A percentile compares a stretch with the other conserved stretches of the same genome.
phyloP scores from a whole-genome alignment of 2,888 invertebrate species.

The Ctenicera cuprea region DNA sequence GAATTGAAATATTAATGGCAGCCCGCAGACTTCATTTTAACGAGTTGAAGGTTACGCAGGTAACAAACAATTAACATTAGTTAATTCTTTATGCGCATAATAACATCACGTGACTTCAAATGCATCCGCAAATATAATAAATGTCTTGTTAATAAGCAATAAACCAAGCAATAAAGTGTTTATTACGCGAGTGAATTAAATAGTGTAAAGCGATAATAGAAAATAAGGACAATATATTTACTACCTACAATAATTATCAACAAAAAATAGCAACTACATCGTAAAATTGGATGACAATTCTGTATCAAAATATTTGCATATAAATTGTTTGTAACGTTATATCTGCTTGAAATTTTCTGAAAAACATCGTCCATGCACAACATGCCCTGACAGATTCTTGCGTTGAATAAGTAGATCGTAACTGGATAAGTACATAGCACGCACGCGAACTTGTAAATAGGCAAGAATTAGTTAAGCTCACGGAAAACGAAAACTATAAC shows the following conservation, averaged over 20 bases:
- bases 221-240: too few relatives aligned
- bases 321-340: conserved; percentile 10
- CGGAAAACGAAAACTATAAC: conserved; percentile 23
- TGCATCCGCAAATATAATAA: too few relatives aligned
- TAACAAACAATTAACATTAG: not conserved
- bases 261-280: too few relatives aligned
- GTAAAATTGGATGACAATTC: not conserved
- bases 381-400: conserved; percentile 22
- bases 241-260: too few relatives aligned
- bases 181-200: too few relatives aligned
- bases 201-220: too few relatives aligned
- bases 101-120: too few relatives aligned
- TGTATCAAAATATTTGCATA: conserved; percentile 20
- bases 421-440: conserved; percentile 4
- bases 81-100: too few relatives aligned
- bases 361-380: conserved; percentile 23
- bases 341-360: not conserved
- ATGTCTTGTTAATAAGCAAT: too few relatives aligned
- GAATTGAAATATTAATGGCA: conserved; percentile 1
- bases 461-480: not conserved
- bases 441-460: conserved; percentile 24
- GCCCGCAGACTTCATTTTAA: not conserved
- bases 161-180: too few relatives aligned
- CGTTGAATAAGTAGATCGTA: conserved; percentile 19
- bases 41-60: not conserved